Conservation (phyloP, 2,113 vertebrate genomes). For the Apodemus sylvaticus region DNA sequence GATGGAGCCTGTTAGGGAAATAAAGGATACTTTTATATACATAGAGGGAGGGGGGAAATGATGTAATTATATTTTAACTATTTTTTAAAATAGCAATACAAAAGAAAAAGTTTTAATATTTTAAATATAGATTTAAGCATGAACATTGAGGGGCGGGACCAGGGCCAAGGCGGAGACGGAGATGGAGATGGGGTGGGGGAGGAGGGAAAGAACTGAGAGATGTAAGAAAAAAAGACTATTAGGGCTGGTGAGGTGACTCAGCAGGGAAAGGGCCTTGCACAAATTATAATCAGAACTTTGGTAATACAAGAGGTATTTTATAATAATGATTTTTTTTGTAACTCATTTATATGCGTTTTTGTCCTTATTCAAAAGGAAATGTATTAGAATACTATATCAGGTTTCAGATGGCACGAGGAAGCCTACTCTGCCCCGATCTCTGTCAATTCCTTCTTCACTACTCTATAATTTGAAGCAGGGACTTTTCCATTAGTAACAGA, state of each 20-base stretch:
- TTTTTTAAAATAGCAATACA: neutral
- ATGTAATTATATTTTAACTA: neutral
- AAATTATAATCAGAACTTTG: neutral
- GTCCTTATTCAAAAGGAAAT: neutral
- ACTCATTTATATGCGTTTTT: neutral
- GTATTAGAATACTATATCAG: neutral
- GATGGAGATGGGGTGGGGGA: too few species aligned
- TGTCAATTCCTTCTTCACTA: neutral
- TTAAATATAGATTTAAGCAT: neutral
- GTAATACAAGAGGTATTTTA: neutral
- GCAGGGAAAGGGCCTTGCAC: neutral
- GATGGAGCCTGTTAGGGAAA: too few species aligned
- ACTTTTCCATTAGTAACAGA: neutral
- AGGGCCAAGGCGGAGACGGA: too few species aligned
- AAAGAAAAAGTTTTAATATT: neutral
- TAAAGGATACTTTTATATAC: too few species aligned
- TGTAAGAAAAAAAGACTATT: neutral
- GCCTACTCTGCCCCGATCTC: neutral
- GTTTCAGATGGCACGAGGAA: neutral
- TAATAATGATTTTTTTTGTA: slow-evolving; percentile 1
- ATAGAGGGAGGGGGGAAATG: neutral
- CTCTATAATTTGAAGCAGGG: neutral
- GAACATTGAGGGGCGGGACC: neutral
- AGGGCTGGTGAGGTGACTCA: neutral
- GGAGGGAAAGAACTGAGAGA: neutral